Base-by-base conservation (phyloP, 2,888 invertebrate genomes). In the Agrilus cyanescens region DNA sequence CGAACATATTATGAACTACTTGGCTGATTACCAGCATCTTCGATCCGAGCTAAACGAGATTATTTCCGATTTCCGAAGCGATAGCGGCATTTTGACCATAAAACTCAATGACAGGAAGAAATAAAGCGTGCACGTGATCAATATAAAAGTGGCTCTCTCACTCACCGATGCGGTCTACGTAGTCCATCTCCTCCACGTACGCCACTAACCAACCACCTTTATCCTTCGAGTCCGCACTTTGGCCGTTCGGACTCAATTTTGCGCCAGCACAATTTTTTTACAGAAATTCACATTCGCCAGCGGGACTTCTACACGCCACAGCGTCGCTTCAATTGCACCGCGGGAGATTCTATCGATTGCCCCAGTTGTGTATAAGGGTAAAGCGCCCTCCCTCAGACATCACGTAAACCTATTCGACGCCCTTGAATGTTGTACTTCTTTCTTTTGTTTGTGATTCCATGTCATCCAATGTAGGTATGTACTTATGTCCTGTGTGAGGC, bases 321-420 rank as follows among this genome's bases (percentile, higher is more conserved):
- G 54, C 54, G 55, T 51, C 55, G 50, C 52, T 54, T 53, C 51
- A 55, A 58, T 54, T 56, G 57, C 59, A 59, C 58, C 58, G 57
- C 61, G 62, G 61, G 58, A 56, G 55, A 55, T 58, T 62, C 60
- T 75, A 76, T 76, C 75, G 75, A 76, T 76, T 74, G 75, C 72
- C 75, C 75, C 73, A 75, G 74, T 75, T 75, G 73, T 71, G 25
- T 25, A 25, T 25, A 69, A 67, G 67, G 68, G 67, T 68, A 54
- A 52, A 56, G 57, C 56, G 58, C 59, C 58, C 57, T 55, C 57
- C 52, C 51, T 56, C 56, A 55, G 57, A 55, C 56, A 53, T 57
- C 58, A 56, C 56, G 56, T 54, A 56, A 57, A 57, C 50, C 53
- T 54, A 52, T 54, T 52, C 47, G 47, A 46, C 50, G 48, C 50